Percentiles rank a stretch among this genome's conserved stretches.
These are phyloP conservation scores for Acromyrmex heyeri DNA, from an alignment of 1,140 invertebrate genomes.

Conservation along the genomic window DNA sequence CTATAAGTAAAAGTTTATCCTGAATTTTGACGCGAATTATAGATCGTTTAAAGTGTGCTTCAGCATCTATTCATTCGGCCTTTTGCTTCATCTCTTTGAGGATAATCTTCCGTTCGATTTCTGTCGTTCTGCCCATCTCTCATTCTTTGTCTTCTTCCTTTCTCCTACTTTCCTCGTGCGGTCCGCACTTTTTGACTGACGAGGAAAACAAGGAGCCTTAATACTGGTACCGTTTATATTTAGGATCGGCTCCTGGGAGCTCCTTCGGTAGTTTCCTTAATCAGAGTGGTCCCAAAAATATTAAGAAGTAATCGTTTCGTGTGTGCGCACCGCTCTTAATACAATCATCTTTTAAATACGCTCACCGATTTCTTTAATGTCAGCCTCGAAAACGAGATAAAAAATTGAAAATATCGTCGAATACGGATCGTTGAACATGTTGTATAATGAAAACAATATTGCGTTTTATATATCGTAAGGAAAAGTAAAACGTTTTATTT, in stretches of 20 bases:
- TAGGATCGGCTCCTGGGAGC: slow-evolving; percentile 44
- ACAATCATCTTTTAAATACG: slow-evolving; percentile 49
- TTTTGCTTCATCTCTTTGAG: slow-evolving; percentile 35
- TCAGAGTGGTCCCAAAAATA: slow-evolving; percentile 77
- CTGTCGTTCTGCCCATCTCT: background rate
- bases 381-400: slow-evolving; percentile 21
- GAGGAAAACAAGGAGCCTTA: slow-evolving; percentile 55
- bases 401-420: slow-evolving; percentile 24
- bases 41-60: slow-evolving; percentile 7
- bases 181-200: background rate
- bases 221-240: slow-evolving; percentile 67
- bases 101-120: slow-evolving; percentile 37
- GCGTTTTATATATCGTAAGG: background rate
- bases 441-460: background rate
- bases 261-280: slow-evolving; percentile 68
- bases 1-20: background rate
- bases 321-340: slow-evolving; percentile 36
- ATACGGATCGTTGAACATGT: slow-evolving; percentile 28
- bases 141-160: slow-evolving; percentile 1
- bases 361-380: slow-evolving; percentile 35
- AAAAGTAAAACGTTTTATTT: background rate
- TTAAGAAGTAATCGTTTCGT: slow-evolving; percentile 68
- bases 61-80: slow-evolving; percentile 14
- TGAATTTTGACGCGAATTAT: background rate
- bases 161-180: background rate